Percentiles rank a stretch among this genome's conserved stretches.
Evolutionary conservation across 1,140 invertebrate species (phyloP).

Genomic region (Drosophila bocki): DNA sequence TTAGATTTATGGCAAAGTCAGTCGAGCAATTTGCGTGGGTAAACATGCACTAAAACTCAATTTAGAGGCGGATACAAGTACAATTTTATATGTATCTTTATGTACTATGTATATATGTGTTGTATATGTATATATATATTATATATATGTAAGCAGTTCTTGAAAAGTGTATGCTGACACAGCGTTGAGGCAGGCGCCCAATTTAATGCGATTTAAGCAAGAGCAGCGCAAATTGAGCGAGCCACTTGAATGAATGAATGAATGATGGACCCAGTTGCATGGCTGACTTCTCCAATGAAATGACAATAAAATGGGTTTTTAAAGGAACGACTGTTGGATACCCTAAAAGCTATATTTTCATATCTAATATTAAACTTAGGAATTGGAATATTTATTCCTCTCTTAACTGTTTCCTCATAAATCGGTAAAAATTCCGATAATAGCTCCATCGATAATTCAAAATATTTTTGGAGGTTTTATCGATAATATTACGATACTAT

Average conservation of each 20-base stretch:
- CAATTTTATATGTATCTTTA: slow-evolving; percentile 29
- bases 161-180: slow-evolving; percentile 75
- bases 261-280: slow-evolving; percentile 55
- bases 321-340: not conserved
- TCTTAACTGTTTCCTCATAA: not conserved
- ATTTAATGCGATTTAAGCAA: slow-evolving; percentile 82
- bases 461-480: not conserved
- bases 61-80: slow-evolving; percentile 76
- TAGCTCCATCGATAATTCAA: not conserved
- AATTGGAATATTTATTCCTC: too few species aligned
- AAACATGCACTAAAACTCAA: slow-evolving; percentile 83
- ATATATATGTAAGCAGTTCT: slow-evolving; percentile 52
- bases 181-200: slow-evolving; percentile 69
- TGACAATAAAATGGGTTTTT: slow-evolving; percentile 12
- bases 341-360: not conserved
- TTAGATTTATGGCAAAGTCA: slow-evolving; percentile 82
- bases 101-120: slow-evolving; percentile 13
- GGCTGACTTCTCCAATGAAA: slow-evolving; percentile 28
- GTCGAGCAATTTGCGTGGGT: slow-evolving; percentile 82
- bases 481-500: not conserved
- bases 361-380: too few species aligned
- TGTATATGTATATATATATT: slow-evolving; percentile 6
- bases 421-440: not conserved
- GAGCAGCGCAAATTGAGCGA: slow-evolving; percentile 77
- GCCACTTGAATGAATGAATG: slow-evolving; percentile 76